Evolutionary conservation across 2,113 vertebrate species (phyloP), one percentile per base, ranked within the genome.

Genomic region (Mormyrus lacerda): DNA sequence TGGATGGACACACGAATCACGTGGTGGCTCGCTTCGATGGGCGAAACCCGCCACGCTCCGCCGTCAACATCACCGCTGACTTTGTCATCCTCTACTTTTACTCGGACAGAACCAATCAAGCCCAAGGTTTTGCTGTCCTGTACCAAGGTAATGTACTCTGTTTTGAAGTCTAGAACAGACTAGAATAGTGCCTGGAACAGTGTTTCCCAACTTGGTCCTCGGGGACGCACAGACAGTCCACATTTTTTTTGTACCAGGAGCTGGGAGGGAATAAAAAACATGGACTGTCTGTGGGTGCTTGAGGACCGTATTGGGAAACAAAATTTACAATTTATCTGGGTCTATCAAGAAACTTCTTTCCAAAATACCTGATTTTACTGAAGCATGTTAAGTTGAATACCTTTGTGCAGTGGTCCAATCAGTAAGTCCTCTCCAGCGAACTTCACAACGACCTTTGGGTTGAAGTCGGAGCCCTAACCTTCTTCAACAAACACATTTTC

Each of bases 81-180:
- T 99, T 97, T 51, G 96, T 98, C 51, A 98, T 99, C 42, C 92
- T 99, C 58, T 99, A 99, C 94, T 99, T 99, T 93, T 99, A 96
- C 96, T 99, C 98, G 0, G 98, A 99, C 92, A 96, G 97, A 44
- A 96, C 97, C 91, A 99, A 98, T 93, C 97, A 98, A 90, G 97
- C 98, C 51, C 97, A 98, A 85, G 98, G 98, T 31, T 99, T 99
- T 89, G 97, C 98, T 90, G 94, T 98, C 93, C 93, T 97, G 6
- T 99, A 99, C 88, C 96, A 96, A 95, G 97, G 97, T 98, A 92
- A 94, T 91, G 84, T 83, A 21, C 10, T 55, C 2, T 17, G 13
- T 19, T 87, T n/a, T 10, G 73, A 4, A 87, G 35, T 39, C 86
- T 65, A 55, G 11, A 39, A 39, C 73, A 42, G 13, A 19, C 35